These are phyloP conservation scores for Rallus crepitans DNA, from an alignment of 2,797 vertebrate species.

Conservation along the genomic window DNA sequence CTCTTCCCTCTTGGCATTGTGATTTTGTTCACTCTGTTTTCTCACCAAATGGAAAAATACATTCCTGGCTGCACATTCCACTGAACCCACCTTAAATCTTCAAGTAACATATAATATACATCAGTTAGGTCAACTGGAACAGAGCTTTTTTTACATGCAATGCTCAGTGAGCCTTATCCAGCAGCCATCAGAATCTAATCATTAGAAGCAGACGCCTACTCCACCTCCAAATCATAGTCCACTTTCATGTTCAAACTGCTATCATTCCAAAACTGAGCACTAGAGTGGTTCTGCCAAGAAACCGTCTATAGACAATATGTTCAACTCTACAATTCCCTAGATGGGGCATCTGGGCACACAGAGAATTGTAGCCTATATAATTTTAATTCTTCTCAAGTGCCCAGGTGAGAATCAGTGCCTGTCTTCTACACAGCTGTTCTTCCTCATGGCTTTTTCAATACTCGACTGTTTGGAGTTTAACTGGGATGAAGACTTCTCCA, in stretches of 20 bases:
- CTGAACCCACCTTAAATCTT: slow-evolving; percentile 27
- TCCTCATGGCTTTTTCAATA: not conserved
- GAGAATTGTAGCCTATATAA: not conserved
- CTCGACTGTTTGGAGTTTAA: not conserved
- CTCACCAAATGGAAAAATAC: not conserved
- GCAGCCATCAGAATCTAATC: not conserved
- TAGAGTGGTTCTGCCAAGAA: not conserved
- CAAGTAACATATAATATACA: not conserved
- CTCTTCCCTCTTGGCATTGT: not conserved
- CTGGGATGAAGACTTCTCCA: not conserved
- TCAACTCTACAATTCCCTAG: not conserved
- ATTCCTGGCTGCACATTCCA: not conserved
- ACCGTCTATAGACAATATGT: not conserved
- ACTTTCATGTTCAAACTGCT: not conserved
- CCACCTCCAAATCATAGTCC: not conserved
- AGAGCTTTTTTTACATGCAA: not conserved
- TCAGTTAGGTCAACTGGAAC: not conserved
- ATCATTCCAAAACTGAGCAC: not conserved
- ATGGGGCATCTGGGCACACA: not conserved
- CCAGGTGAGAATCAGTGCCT: not conserved
- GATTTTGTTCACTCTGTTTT: not conserved
- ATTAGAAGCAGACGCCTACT: not conserved
- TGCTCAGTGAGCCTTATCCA: not conserved
- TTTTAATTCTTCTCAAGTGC: not conserved
- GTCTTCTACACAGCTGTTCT: not conserved